Percentiles rank a stretch among this genome's conserved stretches.
phyloP scores from a whole-genome alignment of 64 coral and sea anemone genomes.

The Pachyseris speciosa region DNA sequence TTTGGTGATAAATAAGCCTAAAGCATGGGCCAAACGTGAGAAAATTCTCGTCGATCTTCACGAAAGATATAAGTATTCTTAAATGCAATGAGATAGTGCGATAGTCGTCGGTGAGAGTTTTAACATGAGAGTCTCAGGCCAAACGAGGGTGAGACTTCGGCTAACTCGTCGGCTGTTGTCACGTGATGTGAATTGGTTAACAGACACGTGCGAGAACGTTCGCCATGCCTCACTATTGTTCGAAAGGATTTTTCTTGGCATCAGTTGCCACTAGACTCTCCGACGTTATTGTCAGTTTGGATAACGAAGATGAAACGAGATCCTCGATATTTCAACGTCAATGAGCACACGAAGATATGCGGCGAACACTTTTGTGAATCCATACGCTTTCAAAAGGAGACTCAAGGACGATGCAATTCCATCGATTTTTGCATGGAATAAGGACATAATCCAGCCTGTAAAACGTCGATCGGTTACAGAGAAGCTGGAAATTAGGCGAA shows the following conservation, averaged over 20 bases:
- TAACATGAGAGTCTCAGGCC: no score
- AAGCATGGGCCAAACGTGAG: no score
- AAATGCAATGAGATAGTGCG: no score
- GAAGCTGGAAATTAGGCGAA: conserved; percentile 2
- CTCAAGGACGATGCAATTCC: conserved; percentile 53
- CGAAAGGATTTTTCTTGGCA: conserved; percentile 51
- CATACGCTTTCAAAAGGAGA: conserved; percentile 30
- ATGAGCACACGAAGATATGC: conserved; percentile 45
- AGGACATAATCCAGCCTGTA: background rate
- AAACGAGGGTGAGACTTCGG: no score
- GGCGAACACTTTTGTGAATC: conserved; percentile 66
- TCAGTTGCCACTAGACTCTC: conserved; percentile 15
- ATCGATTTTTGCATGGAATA: conserved; percentile 63
- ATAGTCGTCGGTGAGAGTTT: no score
- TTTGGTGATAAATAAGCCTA: no score
- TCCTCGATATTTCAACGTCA: conserved; percentile 51
- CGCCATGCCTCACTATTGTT: background rate
- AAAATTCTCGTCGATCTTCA: no score
- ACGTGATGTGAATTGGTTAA: background rate
- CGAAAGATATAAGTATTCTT: no score
- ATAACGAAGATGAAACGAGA: conserved; percentile 59
- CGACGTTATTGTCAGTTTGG: conserved; percentile 27
- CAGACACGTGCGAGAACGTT: background rate
- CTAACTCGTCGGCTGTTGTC: background rate
- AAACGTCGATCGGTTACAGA: conserved; percentile 2